Percentiles rank a stretch among this genome's conserved stretches.
These are phyloP conservation scores for Hypotaenidia okinawae DNA, from an alignment of 2,797 vertebrate genomes.

Conservation along the genomic window DNA sequence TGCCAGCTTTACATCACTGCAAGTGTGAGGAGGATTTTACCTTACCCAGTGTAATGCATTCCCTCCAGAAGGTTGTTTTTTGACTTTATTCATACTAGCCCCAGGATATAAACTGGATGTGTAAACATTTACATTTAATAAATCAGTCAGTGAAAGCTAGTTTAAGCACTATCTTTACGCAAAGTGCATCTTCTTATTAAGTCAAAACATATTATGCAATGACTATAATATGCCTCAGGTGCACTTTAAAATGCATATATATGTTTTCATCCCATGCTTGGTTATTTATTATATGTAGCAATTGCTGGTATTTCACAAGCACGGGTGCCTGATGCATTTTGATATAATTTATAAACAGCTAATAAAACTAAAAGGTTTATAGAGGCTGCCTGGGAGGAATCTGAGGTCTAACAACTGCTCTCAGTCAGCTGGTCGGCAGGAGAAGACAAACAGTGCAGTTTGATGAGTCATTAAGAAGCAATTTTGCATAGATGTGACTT, in stretches of 20 bases:
- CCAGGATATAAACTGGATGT: background rate
- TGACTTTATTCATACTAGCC: background rate
- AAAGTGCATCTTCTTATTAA: constrained; percentile 56
- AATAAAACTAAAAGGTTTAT: constrained; percentile 46
- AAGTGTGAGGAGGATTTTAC: background rate
- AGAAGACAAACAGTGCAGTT: constrained; percentile 12
- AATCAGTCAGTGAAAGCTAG: constrained; percentile 3
- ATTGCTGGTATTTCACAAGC: background rate
- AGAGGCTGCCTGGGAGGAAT: constrained; percentile 37
- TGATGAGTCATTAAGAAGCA: constrained; percentile 53
- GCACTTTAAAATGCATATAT: constrained; percentile 42
- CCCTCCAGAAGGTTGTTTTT: background rate
- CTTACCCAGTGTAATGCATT: background rate
- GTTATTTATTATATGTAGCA: constrained; percentile 13
- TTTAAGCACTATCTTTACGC: background rate
- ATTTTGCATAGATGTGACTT: constrained; percentile 28
- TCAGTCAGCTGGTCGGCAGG: background rate
- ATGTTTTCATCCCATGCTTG: background rate
- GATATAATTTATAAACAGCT: constrained; percentile 59
- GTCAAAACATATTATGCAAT: constrained; percentile 43
- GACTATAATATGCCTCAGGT: constrained; percentile 34
- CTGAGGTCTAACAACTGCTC: constrained; percentile 19
- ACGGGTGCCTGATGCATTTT: constrained; percentile 12
- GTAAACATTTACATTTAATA: constrained; percentile 63
- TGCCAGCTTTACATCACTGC: background rate